phyloP scores from a whole-genome alignment of 2,113 vertebrate species.

The Solenodon paradoxus region DNA sequence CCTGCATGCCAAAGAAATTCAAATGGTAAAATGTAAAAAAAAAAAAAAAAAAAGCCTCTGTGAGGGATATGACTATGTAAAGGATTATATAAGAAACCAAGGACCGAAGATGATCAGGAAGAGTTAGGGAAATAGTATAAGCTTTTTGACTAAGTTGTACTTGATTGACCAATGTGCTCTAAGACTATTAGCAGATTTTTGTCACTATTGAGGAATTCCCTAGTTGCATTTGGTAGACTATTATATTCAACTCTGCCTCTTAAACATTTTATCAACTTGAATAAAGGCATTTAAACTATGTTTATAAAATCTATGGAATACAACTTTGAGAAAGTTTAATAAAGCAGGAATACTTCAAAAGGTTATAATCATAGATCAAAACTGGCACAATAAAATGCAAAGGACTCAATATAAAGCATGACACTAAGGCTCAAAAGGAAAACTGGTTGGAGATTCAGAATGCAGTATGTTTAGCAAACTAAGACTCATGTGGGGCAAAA shows the following conservation, averaged over 20 bases:
- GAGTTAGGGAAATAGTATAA: background rate
- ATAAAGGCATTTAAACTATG: background rate
- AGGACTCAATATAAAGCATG: background rate
- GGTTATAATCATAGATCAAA: constrained; percentile 5
- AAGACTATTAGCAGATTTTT: background rate
- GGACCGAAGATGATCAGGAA: background rate
- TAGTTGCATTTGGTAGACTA: background rate
- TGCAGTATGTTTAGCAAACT: background rate
- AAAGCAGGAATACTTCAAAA: background rate
- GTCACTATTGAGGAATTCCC: background rate
- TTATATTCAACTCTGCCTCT: background rate
- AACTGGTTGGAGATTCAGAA: background rate
- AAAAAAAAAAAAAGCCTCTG: too few species aligned
- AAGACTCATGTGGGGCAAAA: background rate
- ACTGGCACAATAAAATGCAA: background rate
- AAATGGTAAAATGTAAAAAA: too few species aligned
- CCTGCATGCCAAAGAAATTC: too few species aligned
- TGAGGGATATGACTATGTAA: too few species aligned
- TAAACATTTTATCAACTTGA: background rate
- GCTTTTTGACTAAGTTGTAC: background rate
- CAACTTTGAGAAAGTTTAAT: background rate
- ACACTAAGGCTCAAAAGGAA: background rate
- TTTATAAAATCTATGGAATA: background rate
- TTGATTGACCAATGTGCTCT: background rate
- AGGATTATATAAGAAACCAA: background rate